Evolutionary conservation across 2,797 vertebrate species (phyloP).

Genomic region (Phoxinus dragarum): DNA sequence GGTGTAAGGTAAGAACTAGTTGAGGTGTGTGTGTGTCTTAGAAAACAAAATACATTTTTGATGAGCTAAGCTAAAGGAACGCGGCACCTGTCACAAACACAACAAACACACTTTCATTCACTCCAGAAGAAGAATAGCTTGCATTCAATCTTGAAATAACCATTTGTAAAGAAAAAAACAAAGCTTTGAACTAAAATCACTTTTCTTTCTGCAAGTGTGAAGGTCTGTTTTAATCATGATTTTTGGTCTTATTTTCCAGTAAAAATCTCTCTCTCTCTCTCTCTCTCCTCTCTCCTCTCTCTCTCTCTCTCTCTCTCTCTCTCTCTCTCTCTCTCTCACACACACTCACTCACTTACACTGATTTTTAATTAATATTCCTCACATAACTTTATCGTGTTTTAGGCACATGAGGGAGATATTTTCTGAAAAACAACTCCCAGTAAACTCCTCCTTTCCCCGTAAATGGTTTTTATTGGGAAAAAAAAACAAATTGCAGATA

Average conservation of each 20-base stretch:
- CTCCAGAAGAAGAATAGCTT: not conserved
- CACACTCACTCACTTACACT: no score
- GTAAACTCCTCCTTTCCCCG: not conserved
- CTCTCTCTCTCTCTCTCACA: no score
- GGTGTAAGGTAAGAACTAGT: slow-evolving; percentile 15
- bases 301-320: no score
- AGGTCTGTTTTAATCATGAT: not conserved
- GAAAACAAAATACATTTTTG: slow-evolving; percentile 35
- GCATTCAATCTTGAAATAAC: not conserved
- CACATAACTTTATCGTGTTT: not conserved
- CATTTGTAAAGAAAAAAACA: not conserved
- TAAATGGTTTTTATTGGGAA: not conserved
- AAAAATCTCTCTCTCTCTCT: not conserved
- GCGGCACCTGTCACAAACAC: not conserved
- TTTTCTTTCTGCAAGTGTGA: not conserved
- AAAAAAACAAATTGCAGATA: not conserved
- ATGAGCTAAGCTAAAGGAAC: slow-evolving; percentile 14
- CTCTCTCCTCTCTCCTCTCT: no score
- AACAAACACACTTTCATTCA: slow-evolving; percentile 17
- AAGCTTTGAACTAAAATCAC: not conserved
- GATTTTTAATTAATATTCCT: no score
- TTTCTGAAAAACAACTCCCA: not conserved
- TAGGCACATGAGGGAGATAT: no score
- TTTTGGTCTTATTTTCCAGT: not conserved
- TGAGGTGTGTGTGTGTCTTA: slow-evolving; percentile 30